Evolutionary conservation across 2,797 vertebrate species (phyloP).

Genomic region (Cottoperca gobio): DNA sequence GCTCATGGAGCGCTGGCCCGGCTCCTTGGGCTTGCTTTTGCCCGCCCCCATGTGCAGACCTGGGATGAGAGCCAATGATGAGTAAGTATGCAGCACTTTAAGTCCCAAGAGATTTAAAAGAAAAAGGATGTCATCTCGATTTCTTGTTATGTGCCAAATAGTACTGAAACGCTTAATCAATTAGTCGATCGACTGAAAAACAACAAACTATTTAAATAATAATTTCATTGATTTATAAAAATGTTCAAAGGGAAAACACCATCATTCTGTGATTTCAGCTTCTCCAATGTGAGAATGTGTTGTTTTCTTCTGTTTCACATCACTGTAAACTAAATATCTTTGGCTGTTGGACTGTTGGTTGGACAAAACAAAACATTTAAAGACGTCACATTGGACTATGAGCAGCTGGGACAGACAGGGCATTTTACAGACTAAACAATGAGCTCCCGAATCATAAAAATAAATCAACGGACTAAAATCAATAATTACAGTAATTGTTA

Average conservation of each 20-base stretch:
- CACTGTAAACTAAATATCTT: not conserved
- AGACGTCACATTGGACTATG: not conserved
- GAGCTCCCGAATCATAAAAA: not conserved
- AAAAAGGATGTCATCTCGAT: not conserved
- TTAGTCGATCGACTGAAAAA: not conserved
- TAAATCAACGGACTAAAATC: too few species aligned
- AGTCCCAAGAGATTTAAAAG: conserved; percentile 10
- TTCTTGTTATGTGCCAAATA: conserved; percentile 1
- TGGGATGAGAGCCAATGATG: conserved; percentile 61
- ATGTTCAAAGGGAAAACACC: not conserved
- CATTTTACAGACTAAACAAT: not conserved
- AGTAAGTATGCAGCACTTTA: conserved; percentile 40
- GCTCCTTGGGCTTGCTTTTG: conserved; percentile 97
- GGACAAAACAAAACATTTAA: not conserved
- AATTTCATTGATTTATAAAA: not conserved
- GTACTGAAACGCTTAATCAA: not conserved
- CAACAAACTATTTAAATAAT: not conserved
- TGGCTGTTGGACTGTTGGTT: too few species aligned
- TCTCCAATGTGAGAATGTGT: not conserved
- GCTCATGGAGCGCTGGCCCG: conserved; percentile 94
- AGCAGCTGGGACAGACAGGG: too few species aligned
- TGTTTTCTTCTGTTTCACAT: not conserved
- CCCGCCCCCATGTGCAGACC: conserved; percentile 92
- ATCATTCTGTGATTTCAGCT: not conserved
- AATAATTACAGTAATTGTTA: not conserved